Evolutionary conservation across 2,113 vertebrate genomes (phyloP).

Genomic region (Pomatorhinus ruficollis): DNA sequence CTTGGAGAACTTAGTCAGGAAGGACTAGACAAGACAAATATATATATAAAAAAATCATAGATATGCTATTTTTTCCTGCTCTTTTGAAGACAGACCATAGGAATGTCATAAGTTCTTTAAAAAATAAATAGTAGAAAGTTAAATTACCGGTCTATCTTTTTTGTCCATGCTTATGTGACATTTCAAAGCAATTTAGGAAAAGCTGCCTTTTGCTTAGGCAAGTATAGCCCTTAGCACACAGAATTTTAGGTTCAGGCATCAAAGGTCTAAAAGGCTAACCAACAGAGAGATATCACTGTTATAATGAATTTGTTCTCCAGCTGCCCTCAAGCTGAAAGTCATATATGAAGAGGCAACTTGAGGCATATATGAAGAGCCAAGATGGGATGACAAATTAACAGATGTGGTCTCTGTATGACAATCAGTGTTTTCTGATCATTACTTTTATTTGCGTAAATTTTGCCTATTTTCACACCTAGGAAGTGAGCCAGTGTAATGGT

Average conservation of each 20-base stretch:
- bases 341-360: background rate
- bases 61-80: background rate
- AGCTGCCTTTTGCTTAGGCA: background rate
- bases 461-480: background rate
- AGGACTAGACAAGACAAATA: background rate
- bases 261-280: background rate
- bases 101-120: background rate
- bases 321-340: background rate
- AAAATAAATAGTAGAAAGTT: background rate
- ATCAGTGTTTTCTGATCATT: background rate
- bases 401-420: background rate
- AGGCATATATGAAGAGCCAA: too few relatives aligned
- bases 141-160: background rate
- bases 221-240: background rate
- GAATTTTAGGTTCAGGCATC: background rate
- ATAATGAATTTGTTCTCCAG: background rate
- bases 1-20: background rate
- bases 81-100: background rate
- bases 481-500: background rate
- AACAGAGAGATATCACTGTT: background rate
- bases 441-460: background rate
- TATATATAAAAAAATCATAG: background rate
- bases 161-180: background rate
- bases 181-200: background rate
- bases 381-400: background rate